These are phyloP conservation scores for Macrostomum lignano DNA, from an alignment of 1,140 invertebrate genomes.

Conservation along the genomic window DNA sequence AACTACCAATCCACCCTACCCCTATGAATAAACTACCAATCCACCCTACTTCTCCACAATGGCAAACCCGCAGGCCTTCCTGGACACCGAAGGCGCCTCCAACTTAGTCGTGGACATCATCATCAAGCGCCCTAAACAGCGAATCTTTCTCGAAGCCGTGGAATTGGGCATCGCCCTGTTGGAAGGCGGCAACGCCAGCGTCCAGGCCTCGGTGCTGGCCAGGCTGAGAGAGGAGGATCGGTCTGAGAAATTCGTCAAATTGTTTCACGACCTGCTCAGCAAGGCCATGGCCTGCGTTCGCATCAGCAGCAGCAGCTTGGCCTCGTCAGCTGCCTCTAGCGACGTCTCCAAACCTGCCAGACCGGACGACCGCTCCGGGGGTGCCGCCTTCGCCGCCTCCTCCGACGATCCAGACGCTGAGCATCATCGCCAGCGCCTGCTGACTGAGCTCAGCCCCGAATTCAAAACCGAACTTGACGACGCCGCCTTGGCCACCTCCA, in stretches of 20 bases:
- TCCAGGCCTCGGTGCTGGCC: constrained; percentile 36
- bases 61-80: constrained; percentile 40
- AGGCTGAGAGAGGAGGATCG: no score
- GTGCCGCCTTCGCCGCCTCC: no score
- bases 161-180: constrained; percentile 81
- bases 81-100: constrained; percentile 71
- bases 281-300: no score
- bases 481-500: constrained; percentile 38
- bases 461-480: constrained; percentile 44
- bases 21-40: neutral
- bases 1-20: neutral
- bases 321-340: no score
- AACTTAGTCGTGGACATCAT: constrained; percentile 87
- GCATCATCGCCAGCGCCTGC: no score
- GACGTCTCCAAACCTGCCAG: no score
- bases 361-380: no score
- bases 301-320: no score
- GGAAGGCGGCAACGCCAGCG: constrained; percentile 81
- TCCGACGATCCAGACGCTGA: no score
- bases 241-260: neutral
- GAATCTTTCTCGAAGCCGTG: constrained; percentile 70
- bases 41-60: neutral
- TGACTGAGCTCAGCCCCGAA: constrained; percentile 43
- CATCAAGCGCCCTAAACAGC: constrained; percentile 40
- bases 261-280: neutral